These are phyloP conservation scores for Merops nubicus DNA, from an alignment of 2,113 vertebrate genomes.

Conservation along the genomic window DNA sequence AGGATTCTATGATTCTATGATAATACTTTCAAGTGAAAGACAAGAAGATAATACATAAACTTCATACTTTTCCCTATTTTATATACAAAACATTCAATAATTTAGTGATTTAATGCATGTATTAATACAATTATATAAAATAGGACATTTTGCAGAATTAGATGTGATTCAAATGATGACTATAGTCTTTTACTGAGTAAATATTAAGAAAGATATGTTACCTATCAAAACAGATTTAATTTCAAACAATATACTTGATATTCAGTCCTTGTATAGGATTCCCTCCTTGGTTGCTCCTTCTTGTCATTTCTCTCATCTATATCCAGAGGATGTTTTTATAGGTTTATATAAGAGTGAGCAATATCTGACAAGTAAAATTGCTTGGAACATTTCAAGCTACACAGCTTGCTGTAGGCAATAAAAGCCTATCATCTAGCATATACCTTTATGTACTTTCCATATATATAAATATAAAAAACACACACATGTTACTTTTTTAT, in stretches of 20 bases:
- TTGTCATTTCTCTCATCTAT: background rate
- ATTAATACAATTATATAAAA: background rate
- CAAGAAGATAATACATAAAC: background rate
- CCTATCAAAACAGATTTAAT: background rate
- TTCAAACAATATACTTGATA: background rate
- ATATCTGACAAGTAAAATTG: background rate
- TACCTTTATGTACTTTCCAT: background rate
- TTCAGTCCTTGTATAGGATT: background rate
- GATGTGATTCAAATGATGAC: background rate
- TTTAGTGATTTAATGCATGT: background rate
- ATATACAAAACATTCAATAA: background rate
- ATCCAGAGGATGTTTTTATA: background rate
- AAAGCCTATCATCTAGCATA: background rate
- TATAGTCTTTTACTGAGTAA: background rate
- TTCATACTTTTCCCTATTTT: background rate
- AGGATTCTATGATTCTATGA: too few species aligned
- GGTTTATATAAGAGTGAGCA: background rate
- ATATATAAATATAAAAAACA: background rate
- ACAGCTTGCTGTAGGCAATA: background rate
- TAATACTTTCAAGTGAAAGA: background rate
- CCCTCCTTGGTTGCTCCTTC: background rate
- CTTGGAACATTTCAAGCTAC: background rate
- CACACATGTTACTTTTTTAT: fast-evolving
- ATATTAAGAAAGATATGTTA: background rate
- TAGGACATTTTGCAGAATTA: background rate